Conservation (phyloP, 2,888 invertebrate genomes). For the Parascotia fuliginaria region DNA sequence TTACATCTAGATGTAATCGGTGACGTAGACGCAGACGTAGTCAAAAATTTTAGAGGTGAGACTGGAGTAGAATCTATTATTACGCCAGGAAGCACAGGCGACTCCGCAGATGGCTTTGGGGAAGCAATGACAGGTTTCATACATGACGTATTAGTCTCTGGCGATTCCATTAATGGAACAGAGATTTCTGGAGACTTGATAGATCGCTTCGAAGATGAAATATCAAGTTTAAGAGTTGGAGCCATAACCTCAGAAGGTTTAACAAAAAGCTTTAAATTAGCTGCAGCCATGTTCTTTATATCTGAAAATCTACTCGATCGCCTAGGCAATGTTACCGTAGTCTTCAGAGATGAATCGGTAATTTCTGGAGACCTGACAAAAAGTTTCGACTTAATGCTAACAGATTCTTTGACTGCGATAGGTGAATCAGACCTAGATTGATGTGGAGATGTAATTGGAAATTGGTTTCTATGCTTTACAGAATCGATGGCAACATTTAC, state of each 20-base stretch:
- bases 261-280: too few species aligned
- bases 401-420: too few species aligned
- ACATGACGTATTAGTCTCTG: neutral
- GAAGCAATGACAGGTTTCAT: neutral
- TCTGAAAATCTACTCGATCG: neutral
- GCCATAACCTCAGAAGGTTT: neutral
- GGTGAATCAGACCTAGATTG: too few species aligned
- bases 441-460: too few species aligned
- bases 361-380: neutral
- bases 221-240: neutral
- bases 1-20: neutral
- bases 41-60: neutral
- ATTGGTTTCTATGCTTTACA: too few species aligned
- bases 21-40: too few species aligned
- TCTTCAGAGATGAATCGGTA: too few species aligned
- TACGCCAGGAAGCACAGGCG: neutral
- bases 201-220: neutral
- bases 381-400: neutral
- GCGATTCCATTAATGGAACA: neutral
- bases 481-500: neutral
- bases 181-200: neutral
- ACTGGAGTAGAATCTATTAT: too few species aligned
- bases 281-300: too few species aligned
- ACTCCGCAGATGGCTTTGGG: neutral
- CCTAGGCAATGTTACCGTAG: neutral